phyloP scores from a whole-genome alignment of 1,140 invertebrate species.

The Drosophila pachea region DNA sequence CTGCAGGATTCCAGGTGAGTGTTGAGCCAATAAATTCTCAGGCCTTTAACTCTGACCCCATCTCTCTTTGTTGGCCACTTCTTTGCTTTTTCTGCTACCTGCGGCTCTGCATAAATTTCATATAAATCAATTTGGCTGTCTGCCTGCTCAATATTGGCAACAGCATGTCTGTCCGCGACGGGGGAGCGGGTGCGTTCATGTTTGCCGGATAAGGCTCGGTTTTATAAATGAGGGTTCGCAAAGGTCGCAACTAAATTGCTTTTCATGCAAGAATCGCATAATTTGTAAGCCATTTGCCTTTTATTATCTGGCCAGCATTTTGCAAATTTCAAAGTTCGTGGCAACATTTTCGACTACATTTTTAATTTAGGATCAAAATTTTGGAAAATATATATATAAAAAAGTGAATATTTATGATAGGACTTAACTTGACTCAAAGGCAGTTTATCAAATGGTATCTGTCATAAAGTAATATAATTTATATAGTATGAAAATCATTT shows the following conservation, averaged over 20 bases:
- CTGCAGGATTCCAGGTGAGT: conserved; percentile 82
- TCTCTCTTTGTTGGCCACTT: conserved; percentile 5
- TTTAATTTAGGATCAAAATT: neutral
- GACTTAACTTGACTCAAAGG: no score
- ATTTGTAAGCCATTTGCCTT: conserved; percentile 50
- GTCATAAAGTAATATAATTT: no score
- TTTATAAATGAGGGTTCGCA: conserved; percentile 32
- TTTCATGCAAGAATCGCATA: conserved; percentile 69
- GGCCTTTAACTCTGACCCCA: conserved; percentile 21
- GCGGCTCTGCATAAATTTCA: conserved; percentile 66
- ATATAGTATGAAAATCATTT: no score
- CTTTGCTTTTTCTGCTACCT: conserved; percentile 15
- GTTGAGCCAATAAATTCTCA: conserved; percentile 52
- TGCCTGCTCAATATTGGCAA: conserved; percentile 29
- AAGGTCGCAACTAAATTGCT: conserved; percentile 57
- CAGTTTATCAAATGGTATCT: no score
- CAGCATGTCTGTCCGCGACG: neutral
- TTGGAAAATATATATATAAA: neutral
- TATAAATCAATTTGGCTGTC: conserved; percentile 65
- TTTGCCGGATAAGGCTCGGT: neutral
- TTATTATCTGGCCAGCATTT: conserved; percentile 30
- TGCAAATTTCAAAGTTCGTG: conserved; percentile 24
- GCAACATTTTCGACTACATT: neutral
- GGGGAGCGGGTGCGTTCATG: neutral
- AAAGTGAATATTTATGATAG: neutral